These are phyloP conservation scores for Heliangelus exortis DNA, from an alignment of 2,797 vertebrate species.

Conservation along the genomic window DNA sequence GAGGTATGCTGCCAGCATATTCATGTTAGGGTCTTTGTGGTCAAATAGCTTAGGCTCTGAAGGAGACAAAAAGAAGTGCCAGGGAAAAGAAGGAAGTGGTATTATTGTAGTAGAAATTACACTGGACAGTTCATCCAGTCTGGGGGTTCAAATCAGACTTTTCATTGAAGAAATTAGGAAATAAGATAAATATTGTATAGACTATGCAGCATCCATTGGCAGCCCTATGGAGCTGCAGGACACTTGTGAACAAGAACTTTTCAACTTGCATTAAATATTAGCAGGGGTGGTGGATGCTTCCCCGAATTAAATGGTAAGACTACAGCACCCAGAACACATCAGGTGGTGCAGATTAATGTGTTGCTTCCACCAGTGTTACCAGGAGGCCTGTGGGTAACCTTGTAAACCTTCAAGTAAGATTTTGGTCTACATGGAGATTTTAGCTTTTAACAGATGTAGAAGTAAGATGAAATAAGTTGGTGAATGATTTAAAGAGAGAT, in stretches of 20 bases:
- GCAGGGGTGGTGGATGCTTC: background rate
- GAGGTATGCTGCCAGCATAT: background rate
- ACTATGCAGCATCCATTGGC: background rate
- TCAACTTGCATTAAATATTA: background rate
- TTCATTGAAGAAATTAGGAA: background rate
- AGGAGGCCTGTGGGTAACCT: background rate
- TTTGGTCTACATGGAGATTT: background rate
- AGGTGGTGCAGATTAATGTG: background rate
- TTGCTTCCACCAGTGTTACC: background rate
- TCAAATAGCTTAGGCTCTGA: background rate
- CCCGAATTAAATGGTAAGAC: background rate
- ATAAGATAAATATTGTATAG: background rate
- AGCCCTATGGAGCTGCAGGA: background rate
- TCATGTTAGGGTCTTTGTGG: background rate
- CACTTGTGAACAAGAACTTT: background rate
- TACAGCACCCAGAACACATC: background rate
- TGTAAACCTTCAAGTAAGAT: fast-evolving
- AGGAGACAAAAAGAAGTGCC: background rate
- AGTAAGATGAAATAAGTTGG: background rate
- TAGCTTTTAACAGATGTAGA: background rate
- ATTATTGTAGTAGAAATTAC: background rate
- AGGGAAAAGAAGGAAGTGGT: background rate
- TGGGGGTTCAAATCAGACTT: background rate
- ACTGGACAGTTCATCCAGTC: background rate
- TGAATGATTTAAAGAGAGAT: background rate